A percentile compares a stretch with the other conserved stretches of the same genome.
phyloP scores from a whole-genome alignment of 1,140 invertebrate genomes.

The Batillaria attramentaria region DNA sequence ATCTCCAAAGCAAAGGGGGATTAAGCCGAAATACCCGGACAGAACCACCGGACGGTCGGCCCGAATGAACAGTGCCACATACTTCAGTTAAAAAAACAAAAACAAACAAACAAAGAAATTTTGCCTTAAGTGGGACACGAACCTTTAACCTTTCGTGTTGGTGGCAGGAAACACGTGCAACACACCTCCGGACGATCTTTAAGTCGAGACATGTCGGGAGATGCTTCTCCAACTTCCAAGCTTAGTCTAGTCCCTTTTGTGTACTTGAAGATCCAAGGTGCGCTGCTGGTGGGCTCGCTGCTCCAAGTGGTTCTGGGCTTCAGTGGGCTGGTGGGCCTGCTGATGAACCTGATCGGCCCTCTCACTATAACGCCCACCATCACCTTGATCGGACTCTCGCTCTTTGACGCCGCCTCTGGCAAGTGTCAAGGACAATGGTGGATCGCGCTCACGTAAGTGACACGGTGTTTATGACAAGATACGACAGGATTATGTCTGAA shows the following conservation, averaged over 20 bases:
- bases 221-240: not conserved
- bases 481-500: too few species aligned
- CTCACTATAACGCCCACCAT: slow-evolving; percentile 73
- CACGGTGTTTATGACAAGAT: too few species aligned
- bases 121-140: too few species aligned
- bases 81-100: too few species aligned
- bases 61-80: too few species aligned
- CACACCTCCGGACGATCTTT: not conserved
- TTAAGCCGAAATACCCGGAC: too few species aligned
- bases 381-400: slow-evolving; percentile 70
- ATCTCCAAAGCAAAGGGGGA: too few species aligned
- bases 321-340: slow-evolving; percentile 80
- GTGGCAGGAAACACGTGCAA: not conserved
- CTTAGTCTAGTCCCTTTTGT: not conserved
- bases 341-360: slow-evolving; percentile 77
- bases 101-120: too few species aligned
- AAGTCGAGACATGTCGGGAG: not conserved
- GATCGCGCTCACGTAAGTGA: slow-evolving; percentile 68
- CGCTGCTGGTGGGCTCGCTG: slow-evolving; percentile 60
- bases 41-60: too few species aligned
- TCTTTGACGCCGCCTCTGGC: slow-evolving; percentile 66
- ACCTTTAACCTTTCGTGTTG: not conserved
- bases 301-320: slow-evolving; percentile 63
- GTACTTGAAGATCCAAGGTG: slow-evolving; percentile 35
- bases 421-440: slow-evolving; percentile 69